Conservation (phyloP, 2,797 vertebrate genomes). For the Corythornis leucogaster region DNA sequence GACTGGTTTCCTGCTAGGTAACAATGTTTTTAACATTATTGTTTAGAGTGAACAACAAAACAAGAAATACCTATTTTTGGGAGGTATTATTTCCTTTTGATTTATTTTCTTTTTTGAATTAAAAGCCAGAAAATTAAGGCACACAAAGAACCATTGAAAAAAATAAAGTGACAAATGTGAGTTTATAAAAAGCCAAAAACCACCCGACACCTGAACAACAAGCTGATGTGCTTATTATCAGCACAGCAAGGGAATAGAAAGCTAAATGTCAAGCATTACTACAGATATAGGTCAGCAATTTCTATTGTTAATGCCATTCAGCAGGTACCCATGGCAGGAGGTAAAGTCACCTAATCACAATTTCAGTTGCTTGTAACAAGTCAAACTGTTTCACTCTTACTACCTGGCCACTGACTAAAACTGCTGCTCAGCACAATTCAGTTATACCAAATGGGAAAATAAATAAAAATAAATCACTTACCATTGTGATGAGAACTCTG, state of each 20-base stretch:
- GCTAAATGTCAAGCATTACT: constrained; percentile 13
- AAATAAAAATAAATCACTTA: constrained; percentile 56
- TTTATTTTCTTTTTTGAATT: not conserved
- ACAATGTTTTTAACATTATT: not conserved
- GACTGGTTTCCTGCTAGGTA: not conserved
- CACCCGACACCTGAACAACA: not conserved
- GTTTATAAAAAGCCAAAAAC: not conserved
- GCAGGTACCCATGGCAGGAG: not conserved
- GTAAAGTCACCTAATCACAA: not conserved
- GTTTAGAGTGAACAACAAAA: not conserved
- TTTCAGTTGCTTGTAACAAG: not conserved
- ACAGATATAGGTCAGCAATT: not conserved
- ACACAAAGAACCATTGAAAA: not conserved
- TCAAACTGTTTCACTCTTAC: not conserved
- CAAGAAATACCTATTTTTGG: not conserved
- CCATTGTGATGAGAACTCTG: constrained; percentile 96
- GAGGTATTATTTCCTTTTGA: not conserved
- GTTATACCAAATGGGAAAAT: not conserved
- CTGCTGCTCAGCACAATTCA: not conserved
- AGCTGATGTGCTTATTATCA: not conserved
- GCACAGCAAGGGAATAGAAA: not conserved
- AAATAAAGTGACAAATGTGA: not conserved
- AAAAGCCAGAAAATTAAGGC: not conserved
- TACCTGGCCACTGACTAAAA: not conserved
- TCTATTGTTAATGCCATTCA: not conserved